Evolutionary conservation across 2,888 invertebrate species (phyloP).

Genomic region (Lasius platythorax): DNA sequence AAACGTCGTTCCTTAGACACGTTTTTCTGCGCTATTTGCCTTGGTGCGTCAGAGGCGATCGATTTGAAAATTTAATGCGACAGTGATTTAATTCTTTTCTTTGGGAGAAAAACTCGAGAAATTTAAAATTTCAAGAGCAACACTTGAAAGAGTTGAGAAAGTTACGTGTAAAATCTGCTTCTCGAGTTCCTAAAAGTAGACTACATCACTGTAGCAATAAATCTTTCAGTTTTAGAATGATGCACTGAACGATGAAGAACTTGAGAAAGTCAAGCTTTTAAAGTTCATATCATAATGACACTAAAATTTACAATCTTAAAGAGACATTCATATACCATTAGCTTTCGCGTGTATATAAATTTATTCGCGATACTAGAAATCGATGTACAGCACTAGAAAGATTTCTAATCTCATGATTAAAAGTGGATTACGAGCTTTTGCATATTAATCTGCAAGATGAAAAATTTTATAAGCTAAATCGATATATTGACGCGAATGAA

Average conservation of each 20-base stretch:
- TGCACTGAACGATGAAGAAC: not conserved
- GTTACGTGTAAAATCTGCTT: not conserved
- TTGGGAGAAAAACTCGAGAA: not conserved
- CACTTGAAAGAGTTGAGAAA: not conserved
- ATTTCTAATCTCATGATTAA: not conserved
- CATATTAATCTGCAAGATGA: not conserved
- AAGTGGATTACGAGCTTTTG: not conserved
- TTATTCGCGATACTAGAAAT: not conserved
- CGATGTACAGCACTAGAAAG: not conserved
- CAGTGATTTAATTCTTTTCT: not conserved
- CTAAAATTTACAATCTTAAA: not conserved
- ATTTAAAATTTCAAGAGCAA: not conserved
- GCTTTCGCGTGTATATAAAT: not conserved
- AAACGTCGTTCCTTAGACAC: not conserved
- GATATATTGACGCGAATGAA: not conserved
- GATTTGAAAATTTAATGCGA: not conserved
- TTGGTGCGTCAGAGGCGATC: not conserved
- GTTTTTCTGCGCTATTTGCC: not conserved
- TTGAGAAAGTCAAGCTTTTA: not conserved
- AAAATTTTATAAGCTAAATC: not conserved
- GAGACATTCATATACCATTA: not conserved
- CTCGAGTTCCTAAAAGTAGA: not conserved
- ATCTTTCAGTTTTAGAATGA: conserved; percentile 6
- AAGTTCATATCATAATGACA: not conserved
- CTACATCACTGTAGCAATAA: not conserved